Base-by-base conservation (phyloP, 2,888 invertebrate species). In the Hydriomena furcata region DNA sequence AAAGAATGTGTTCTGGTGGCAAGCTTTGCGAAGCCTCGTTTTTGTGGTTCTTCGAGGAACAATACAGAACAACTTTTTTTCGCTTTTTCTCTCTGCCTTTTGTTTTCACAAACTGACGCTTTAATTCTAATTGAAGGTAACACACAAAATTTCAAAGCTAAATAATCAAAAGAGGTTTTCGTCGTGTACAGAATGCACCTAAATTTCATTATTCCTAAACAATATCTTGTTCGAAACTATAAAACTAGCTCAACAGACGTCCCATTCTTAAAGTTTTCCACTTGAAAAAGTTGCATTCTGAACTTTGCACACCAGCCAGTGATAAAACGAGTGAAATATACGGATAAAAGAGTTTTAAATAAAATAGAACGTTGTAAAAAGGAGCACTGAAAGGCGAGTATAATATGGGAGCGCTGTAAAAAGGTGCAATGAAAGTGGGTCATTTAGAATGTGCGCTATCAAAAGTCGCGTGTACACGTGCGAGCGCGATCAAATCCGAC, bases 401-500 rank as follows among this genome's bases (percentile, higher is more conserved):
- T 42, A 42, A 37, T 25, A 37, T 11, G 17, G 17, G 2, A 7
- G 12, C 21, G 10, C 7, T 12, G 34, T 35, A 40, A 44, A 50
- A 38, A 4, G 36, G 25, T 45, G 44, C 47, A 35, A 11, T 25
- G 13, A 13, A 50, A 53, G 41, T 47, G 34, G 43, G 46, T 47
- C 35, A 35, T 54, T 25, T 23, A 47, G 12, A 49, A 31, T 34
- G 20, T 20, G 48, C 24, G 53, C 46, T 25, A 47, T 52, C 35
- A 49, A 58, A 65, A 62, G 58, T 51, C 12, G 53, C 54, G 60
- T 62, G 58, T 60, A 62, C 54, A 55, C 63, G 59, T 58, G 62
- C 52, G 52, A 31, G 38, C 43, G 24, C 50, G 56, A 63, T 65
- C 63, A 64, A 65, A 63, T 60, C 60, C 58, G 47, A 28, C 48